Conservation (phyloP, 1,140 invertebrate species). For the Temnothorax nylanderi region DNA sequence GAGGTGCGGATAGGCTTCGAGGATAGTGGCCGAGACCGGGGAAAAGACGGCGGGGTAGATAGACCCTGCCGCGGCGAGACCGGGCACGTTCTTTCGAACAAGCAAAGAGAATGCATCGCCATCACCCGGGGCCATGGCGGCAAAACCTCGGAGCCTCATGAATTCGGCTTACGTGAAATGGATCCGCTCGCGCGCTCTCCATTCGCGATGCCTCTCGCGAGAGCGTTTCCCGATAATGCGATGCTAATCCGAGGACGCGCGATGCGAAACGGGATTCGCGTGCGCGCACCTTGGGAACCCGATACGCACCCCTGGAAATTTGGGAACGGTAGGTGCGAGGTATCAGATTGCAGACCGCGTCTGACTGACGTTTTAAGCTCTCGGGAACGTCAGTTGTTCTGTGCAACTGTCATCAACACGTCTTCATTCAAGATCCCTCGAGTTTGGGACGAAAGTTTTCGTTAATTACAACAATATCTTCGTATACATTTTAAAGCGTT, state of each 20-base stretch:
- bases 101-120: conserved; percentile 52
- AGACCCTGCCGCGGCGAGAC: conserved; percentile 6
- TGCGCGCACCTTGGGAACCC: conserved; percentile 30
- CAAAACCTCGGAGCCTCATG: conserved; percentile 74
- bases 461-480: conserved; percentile 11
- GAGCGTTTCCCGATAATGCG: conserved; percentile 66
- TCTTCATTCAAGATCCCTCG: background rate
- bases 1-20: conserved; percentile 60
- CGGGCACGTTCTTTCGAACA: conserved; percentile 18
- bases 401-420: conserved; percentile 29
- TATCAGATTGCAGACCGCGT: conserved; percentile 41
- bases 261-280: conserved; percentile 61
- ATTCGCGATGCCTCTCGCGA: conserved; percentile 60
- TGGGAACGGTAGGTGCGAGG: conserved; percentile 8
- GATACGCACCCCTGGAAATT: conserved; percentile 26
- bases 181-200: conserved; percentile 73
- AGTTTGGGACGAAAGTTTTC: background rate
- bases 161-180: conserved; percentile 86
- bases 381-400: conserved; percentile 18
- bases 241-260: conserved; percentile 73
- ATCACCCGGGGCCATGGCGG: conserved; percentile 76
- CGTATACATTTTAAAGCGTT: background rate
- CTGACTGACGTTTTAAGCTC: conserved; percentile 34
- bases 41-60: conserved; percentile 58
- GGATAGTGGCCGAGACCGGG: conserved; percentile 7